phyloP scores from a whole-genome alignment of 2,888 invertebrate genomes.

The Pelosia muscerda region DNA sequence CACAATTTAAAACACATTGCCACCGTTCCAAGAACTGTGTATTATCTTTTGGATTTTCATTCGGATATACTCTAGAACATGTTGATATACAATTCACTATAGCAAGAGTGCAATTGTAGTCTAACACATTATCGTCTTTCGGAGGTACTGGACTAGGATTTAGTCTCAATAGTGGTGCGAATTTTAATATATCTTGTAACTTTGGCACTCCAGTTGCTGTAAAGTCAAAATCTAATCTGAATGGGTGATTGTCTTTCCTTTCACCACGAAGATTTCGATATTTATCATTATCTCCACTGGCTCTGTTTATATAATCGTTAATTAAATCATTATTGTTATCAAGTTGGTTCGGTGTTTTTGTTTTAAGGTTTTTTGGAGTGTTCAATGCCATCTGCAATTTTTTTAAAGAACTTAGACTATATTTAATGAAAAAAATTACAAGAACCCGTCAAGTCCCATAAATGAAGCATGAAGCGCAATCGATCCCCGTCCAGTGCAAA shows the following conservation, averaged over 20 bases:
- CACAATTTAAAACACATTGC: not conserved
- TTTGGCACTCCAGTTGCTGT: slow-evolving; percentile 10
- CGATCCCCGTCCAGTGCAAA: too few species aligned
- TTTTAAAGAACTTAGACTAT: not conserved
- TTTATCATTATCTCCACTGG: not conserved
- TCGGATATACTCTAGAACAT: not conserved
- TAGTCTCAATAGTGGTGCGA: not conserved
- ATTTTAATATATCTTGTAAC: not conserved
- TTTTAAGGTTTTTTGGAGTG: not conserved
- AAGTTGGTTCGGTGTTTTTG: too few species aligned
- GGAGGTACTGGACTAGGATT: not conserved
- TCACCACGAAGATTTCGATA: not conserved
- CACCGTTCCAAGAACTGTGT: not conserved
- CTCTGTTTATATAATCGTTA: not conserved
- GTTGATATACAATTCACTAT: not conserved
- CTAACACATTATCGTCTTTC: not conserved
- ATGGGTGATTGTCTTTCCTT: not conserved
- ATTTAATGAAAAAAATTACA: too few species aligned
- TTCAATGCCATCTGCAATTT: not conserved
- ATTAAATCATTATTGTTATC: not conserved
- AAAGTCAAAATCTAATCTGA: not conserved
- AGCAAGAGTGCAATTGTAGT: not conserved
- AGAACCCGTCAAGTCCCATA: too few species aligned
- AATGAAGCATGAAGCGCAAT: too few species aligned
- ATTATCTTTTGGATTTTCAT: not conserved